Percentiles rank a stretch among this genome's conserved stretches.
Conservation (phyloP, 2,888 invertebrate species). For the Harpalus rubripes region DNA sequence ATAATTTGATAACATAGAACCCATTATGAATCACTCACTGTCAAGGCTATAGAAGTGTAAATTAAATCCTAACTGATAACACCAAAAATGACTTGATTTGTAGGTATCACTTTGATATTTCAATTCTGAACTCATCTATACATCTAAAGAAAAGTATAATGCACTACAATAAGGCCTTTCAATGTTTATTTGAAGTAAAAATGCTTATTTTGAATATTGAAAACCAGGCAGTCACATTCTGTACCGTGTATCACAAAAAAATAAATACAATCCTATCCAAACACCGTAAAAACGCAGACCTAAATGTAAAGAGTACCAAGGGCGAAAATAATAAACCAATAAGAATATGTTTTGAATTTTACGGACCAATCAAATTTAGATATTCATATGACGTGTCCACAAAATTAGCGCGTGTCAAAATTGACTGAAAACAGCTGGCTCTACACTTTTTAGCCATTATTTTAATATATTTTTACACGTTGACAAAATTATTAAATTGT, state of each 20-base stretch:
- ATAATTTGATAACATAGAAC: slow-evolving; percentile 42
- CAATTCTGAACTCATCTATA: neutral
- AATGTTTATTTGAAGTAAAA: too few species aligned
- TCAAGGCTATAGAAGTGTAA: slow-evolving; percentile 32
- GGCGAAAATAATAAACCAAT: slow-evolving; percentile 46
- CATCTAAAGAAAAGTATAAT: too few species aligned
- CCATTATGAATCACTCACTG: slow-evolving; percentile 50
- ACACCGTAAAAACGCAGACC: neutral
- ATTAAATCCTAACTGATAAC: slow-evolving; percentile 5
- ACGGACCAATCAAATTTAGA: slow-evolving; percentile 16
- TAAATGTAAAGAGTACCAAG: slow-evolving; percentile 2
- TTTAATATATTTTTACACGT: slow-evolving; percentile 36
- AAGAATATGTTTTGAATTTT: neutral
- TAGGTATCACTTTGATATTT: neutral
- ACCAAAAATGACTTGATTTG: neutral
- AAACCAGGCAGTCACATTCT: neutral
- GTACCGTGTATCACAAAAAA: neutral
- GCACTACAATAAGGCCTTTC: too few species aligned
- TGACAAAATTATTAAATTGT: slow-evolving; percentile 10
- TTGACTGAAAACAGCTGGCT: slow-evolving; percentile 62
- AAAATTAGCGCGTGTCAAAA: slow-evolving; percentile 64
- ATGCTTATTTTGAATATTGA: neutral
- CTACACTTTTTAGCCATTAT: slow-evolving; percentile 11
- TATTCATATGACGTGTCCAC: slow-evolving; percentile 57
- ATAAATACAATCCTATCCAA: neutral